Conservation (phyloP, 2,113 vertebrate genomes). For the Macroglossus sobrinus region DNA sequence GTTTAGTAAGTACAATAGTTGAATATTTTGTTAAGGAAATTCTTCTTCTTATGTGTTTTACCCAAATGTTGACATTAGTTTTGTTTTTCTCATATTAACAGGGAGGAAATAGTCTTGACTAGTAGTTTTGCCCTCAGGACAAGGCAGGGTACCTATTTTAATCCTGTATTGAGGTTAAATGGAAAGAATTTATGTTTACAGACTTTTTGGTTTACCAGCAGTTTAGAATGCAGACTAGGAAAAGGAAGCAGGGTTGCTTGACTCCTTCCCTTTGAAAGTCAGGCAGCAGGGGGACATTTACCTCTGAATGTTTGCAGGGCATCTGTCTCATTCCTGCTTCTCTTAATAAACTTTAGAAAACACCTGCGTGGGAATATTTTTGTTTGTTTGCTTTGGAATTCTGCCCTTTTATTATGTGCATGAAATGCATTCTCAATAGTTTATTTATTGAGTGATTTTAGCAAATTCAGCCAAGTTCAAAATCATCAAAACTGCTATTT, state of each 20-base stretch:
- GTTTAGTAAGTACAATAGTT: neutral
- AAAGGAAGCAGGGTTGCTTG: neutral
- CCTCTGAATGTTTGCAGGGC: neutral
- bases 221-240: neutral
- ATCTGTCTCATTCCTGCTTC: neutral
- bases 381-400: constrained; percentile 37
- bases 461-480: constrained; percentile 13
- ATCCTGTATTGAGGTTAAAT: neutral
- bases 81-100: neutral
- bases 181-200: neutral
- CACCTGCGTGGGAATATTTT: neutral
- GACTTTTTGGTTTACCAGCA: neutral
- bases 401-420: neutral
- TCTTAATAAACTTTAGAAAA: neutral
- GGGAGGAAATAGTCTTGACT: neutral
- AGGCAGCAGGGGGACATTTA: neutral
- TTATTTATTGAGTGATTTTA: neutral
- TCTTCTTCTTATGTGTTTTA: neutral
- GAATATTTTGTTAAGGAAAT: neutral
- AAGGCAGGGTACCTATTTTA: neutral
- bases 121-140: neutral
- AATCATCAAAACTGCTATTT: neutral
- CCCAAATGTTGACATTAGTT: neutral
- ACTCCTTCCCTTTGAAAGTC: neutral
- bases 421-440: neutral